Conservation (phyloP, 2,888 invertebrate genomes). For the Eumerus sabulonum region DNA sequence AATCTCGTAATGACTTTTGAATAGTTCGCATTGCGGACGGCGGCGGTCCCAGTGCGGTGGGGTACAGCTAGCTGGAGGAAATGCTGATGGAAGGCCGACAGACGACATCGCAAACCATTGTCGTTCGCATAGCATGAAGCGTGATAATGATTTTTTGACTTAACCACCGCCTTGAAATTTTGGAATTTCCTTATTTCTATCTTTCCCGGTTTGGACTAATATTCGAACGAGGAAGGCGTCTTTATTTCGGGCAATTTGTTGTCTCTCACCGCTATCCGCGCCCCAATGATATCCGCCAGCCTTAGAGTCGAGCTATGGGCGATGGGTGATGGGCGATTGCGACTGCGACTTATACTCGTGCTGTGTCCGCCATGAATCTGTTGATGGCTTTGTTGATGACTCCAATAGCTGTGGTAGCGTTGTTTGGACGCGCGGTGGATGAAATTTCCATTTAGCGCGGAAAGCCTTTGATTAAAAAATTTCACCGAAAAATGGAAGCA, state of each 20-base stretch:
- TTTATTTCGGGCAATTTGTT: slow-evolving; percentile 39
- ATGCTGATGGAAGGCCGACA: neutral
- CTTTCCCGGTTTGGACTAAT: neutral
- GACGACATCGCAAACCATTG: slow-evolving; percentile 19
- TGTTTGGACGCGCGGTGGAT: no score
- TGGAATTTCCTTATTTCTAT: slow-evolving; percentile 18
- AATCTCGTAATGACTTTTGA: slow-evolving; percentile 62
- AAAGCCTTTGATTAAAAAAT: slow-evolving; percentile 36
- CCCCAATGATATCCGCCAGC: no score
- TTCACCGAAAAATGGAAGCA: neutral
- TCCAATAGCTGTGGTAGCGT: no score
- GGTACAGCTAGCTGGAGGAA: neutral
- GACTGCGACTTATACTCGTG: no score
- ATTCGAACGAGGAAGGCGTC: neutral
- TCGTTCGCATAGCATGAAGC: slow-evolving; percentile 5
- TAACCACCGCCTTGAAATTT: slow-evolving; percentile 15
- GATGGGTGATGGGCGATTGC: no score
- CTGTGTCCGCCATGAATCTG: neutral
- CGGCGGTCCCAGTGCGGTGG: slow-evolving; percentile 16
- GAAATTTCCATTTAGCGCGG: no score
- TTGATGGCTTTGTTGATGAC: slow-evolving; percentile 1
- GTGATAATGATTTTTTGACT: slow-evolving; percentile 42
- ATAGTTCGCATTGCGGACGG: slow-evolving; percentile 53
- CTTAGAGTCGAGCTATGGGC: slow-evolving; percentile 1
- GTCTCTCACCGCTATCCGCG: neutral